Base-by-base conservation (phyloP, 1,140 invertebrate species). In the Heterodera carotae region DNA sequence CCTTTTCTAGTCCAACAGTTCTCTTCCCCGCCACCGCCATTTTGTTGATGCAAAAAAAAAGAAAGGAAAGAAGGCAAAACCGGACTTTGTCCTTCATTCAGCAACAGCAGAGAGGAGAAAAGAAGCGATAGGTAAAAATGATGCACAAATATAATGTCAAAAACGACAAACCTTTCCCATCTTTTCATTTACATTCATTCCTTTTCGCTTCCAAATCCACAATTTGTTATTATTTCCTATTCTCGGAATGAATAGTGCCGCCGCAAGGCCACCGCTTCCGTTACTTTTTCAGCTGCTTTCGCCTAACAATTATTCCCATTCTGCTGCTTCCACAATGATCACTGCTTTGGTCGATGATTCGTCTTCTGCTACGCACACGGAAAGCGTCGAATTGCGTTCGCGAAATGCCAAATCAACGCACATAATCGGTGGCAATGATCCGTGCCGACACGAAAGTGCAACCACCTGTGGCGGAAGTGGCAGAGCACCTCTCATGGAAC, bases 311-410 rank as follows among this genome's bases (percentile, higher is more conserved):
- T 66, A 66, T 66, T 66, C 33, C 62, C 62, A 31, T 66, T 34
- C 62, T 31, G 29, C 10, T 29, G 33, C 18, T 62, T 62, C 62
- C 5, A 31, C 7, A 66, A 66, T 66, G 62, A 29, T 12, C 48
- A 56, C 22, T 22, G 48, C 48, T 22, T 22, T 56, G 48, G 48
- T 56, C 48, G 48, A 56, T 22, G 48, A 56, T 22, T 15, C 48
- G 48, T 56, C 48, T 22, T 43, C 39, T 2, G n/a, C n/a, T n/a
- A 18, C 22, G 12, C 48, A 56, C 15, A 22, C 48, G 27, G 72
- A 74, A 64, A 74, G 48, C 33, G 72, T 74, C 25, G 72, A 74
- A 64, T 36, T 74, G 43, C 43, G 72, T 22, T 74, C 72, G 1
- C 33, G 72, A 25, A 62, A 59, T 8, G 33, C 48, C 34, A 74